Evolutionary conservation across 2,888 invertebrate genomes (phyloP), one percentile per base, ranked within the genome.

Genomic region (Nemapogon koenigi): DNA sequence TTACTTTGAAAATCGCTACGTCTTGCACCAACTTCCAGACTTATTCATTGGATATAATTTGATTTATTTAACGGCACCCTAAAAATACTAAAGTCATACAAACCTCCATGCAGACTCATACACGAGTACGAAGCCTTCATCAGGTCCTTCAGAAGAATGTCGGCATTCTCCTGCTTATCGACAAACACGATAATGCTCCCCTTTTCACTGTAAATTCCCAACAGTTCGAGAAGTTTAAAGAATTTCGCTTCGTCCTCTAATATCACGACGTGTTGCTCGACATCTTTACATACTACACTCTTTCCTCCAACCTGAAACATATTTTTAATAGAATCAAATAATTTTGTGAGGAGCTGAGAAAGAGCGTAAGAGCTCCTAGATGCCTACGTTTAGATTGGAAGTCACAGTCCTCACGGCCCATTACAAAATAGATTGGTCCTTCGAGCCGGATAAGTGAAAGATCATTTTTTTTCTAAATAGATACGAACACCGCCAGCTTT

Each of bases 151-250:
- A 96, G 75, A 14, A 97, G 70, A 17, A 91, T 91, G 60, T 97
- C 97, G 0, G 97, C 97, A 57, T 95, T 92, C 64, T 98, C 98
- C 69, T 99, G 98, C 57, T 97, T 97, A 60, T 99, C 98, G 7
- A 98, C 98, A 66, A 99, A 99, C 18, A 99, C 92, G 49, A 99
- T 92, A 35, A 93, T 91, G 59, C 93, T 93, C 31, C 99, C 99
- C 54, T 89, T 83, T 57, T 94, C 90, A 22, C 94, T 94, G 71
- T 94, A 97, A 35, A 92, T 78, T 0, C 97, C 97, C n/a, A 99
- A 81, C n/a, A 99, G 78, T 64, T 99, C 99, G 7, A 99, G 75
- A 1, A 99, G 81, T 67, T 99, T 99, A 53, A 98, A 88, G 76
- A 97, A 96, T 63, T 99, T 99, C 27, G 96, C 91, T 36, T 98